Base-by-base conservation (phyloP, 2,797 vertebrate species). In the Mallotus villosus region DNA sequence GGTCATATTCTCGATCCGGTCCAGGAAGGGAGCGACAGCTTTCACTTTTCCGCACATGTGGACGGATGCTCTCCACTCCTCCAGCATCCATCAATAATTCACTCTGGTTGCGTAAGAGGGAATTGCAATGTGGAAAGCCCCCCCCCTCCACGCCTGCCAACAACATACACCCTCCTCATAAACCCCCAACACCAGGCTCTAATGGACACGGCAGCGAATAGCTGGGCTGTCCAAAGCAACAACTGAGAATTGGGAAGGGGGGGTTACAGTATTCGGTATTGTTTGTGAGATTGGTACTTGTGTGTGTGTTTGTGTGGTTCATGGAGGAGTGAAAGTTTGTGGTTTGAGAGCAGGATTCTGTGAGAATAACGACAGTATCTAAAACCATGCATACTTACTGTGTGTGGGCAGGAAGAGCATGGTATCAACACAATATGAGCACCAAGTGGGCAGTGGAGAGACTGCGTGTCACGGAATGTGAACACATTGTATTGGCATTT, bases 11-110 rank as follows among this genome's bases (percentile, higher is more conserved):
- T 51, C 17, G 8, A 7, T 51, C 51, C 19, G 29, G 64, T 51
- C 1, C 24, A 51, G 46, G 22, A 22, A 60, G 58, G 21, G n/a
- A 24, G 21, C 17, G 63, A 25, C 63, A 49, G 37, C 34, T 65
- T 27, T 24, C 41, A 24, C 63, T 65, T 65, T 65, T 65, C 63
- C 14, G 4, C 63, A 51, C 46, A 53, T 9, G 64, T 49, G 22
- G 41, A 66, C 14, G 12, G 14, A 65, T 14, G 9, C n/a, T 46
- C 63, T 65, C n/a, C 32, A 24, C 24, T 37, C 46, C 11, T 12
- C 63, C 12, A 9, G n/a, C 21, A 16, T 6, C 2, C 22, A 66
- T 66, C 41, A 66, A 66, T 66, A 66, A 51, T 29, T 51, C 41
- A 66, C 22, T 19, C 12, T 27, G 21, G 64, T 66, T 49, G 46